Evolutionary conservation across 2,888 invertebrate species (phyloP), one percentile per base, ranked within the genome.

Genomic region (Andrena bicolor): DNA sequence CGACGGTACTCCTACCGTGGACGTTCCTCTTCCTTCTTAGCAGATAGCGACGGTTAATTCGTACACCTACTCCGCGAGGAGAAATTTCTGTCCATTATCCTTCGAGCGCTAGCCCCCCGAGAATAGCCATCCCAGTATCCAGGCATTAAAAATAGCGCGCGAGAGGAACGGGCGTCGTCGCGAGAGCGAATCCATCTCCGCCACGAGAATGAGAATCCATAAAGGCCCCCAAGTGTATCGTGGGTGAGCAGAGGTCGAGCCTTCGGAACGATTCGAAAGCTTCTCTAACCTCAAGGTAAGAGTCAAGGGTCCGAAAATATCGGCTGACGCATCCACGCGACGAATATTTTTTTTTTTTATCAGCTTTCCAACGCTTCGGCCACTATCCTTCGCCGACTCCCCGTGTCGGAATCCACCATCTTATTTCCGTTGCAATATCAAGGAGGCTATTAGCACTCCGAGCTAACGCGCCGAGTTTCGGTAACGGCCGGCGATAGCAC

Each of bases 301-400:
- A 32, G 8, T 63, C 60, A 6, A 48, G 28, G 48, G 23, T 71
- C 75, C 66, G 53, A 66, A 80, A 82, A 80, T 82, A 80, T 63
- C 66, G 56, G 28, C 71, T 80, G 80, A 82, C 80, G 70, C 75
- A 75, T 80, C 71, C 28, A 7, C 66, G 65, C 56, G 80, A 75
- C 66, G 74, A 71, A 79, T 63, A 51, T 64, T 69, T 58, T 81
- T 64, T 69, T 58, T 81, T 73, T 64, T 53, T 66, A 68, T 71
- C 61, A 69, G 58, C 56, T 73, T 78, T 78, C 49, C 63, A 16
- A 41, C 58, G 28, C 26, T 41, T 28, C 32, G 26, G 32, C 23
- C 30, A 49, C 6, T 48, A 16, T 63, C 6, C 51, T 16, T 51
- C 28, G 6, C 41, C 28, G 51, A 4, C 49, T 5, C 35, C n/a